Conservation (phyloP, 35 echinoderm and acorn worm species). For the Anneissia japonica region DNA sequence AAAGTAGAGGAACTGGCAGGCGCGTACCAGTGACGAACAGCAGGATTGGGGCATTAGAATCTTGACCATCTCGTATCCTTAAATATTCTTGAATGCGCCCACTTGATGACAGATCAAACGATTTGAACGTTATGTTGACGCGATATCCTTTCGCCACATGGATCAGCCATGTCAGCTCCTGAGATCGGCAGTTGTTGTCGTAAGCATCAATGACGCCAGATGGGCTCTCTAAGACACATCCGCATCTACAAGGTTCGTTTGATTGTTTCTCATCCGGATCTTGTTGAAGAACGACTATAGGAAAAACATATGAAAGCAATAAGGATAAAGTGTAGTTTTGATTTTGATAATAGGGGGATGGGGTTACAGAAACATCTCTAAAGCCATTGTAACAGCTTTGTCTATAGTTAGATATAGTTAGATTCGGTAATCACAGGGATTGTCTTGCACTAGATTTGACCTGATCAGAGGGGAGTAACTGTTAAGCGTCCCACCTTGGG, state of each 20-base stretch:
- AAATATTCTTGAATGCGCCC: not conserved
- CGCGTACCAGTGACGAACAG: not conserved
- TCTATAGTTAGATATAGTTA: too few relatives aligned
- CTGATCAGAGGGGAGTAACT: too few relatives aligned
- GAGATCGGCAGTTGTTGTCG: not conserved
- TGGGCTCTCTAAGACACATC: not conserved
- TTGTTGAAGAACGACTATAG: too few relatives aligned
- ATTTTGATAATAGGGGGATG: too few relatives aligned
- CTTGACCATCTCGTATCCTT: not conserved
- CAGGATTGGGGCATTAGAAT: not conserved
- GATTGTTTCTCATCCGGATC: too few relatives aligned
- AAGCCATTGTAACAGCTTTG: too few relatives aligned
- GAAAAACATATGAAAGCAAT: too few relatives aligned
- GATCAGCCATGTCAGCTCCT: not conserved
- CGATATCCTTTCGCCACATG: not conserved
- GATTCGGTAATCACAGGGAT: too few relatives aligned
- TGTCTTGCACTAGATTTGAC: too few relatives aligned
- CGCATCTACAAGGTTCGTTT: not conserved
- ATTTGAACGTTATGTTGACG: not conserved
- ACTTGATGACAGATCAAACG: not conserved
- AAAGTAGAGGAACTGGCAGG: not conserved
- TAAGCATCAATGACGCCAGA: not conserved
- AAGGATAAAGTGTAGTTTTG: too few relatives aligned
- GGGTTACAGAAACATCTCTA: too few relatives aligned
- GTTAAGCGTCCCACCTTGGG: too few relatives aligned